Base-by-base conservation (phyloP, 2,113 vertebrate species). In the Euleptes europaea region DNA sequence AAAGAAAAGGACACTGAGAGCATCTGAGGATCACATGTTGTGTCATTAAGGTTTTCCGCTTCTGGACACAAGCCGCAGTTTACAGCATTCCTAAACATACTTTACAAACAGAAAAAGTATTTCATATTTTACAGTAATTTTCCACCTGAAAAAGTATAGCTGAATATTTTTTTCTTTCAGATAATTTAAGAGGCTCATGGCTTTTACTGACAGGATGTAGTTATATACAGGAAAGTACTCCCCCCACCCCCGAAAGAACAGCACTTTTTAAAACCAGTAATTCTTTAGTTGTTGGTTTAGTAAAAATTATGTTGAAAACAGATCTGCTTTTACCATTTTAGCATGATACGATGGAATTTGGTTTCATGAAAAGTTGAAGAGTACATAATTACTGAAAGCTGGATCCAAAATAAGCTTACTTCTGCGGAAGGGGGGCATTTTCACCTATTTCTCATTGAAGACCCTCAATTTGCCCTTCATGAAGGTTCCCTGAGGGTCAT, bases 271-370 rank as follows among this genome's bases (percentile, higher is more conserved):
- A 87, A 92, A 89, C 51, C 19, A 72, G 14, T 38, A 12, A 79
- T 77, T 91, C 82, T 89, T 83, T 82, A 89, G 76, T 89, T 89
- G 0, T 4, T 51, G 49, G 90, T 75, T 67, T 91, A 88, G 84
- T 71, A 94, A 91, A 86, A 72, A 28, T 57, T 82, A 86, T 91
- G 86, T 9, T 9, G 14, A 89, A 92, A 38, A 88, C 77, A 88
- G 72, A 69, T 78, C 88, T 89, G 69, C 69, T 89, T 92, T 87
- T 78, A 78, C 1, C 0, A 72, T 79, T 72, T 80, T 86, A 87
- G 17, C 42, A n/a, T n/a, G n/a, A 88, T 89, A 84, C 80, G 76
- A 89, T 85, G 26, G 88, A 91, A 93, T 89, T 65, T 84, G 63
- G 66, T 75, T 87, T 75, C 63, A 90, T 85, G 66, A 89, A 91